Conservation (phyloP, 2,888 invertebrate genomes). For the Cyclophora albipunctata region DNA sequence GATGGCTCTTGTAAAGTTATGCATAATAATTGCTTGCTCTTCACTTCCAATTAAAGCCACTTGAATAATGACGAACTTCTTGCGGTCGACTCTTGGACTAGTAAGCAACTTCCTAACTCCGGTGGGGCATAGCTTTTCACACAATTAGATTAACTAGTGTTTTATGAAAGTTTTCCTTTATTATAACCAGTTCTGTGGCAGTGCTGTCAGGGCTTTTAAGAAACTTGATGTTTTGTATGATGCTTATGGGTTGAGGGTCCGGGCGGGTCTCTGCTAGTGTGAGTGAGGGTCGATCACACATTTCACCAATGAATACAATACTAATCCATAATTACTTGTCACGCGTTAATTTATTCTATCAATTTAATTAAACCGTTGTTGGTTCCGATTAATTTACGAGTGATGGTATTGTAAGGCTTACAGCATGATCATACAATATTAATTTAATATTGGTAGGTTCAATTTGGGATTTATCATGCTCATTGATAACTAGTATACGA, state of each 20-base stretch:
- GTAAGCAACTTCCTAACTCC: constrained; percentile 21
- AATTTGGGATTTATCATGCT: background rate
- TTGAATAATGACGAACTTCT: constrained; percentile 44
- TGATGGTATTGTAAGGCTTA: constrained; percentile 19
- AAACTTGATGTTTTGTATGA: background rate
- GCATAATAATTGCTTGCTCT: constrained; percentile 62
- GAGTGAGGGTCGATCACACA: constrained; percentile 5
- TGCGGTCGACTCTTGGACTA: constrained; percentile 30
- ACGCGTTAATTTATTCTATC: constrained; percentile 17
- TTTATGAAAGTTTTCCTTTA: constrained; percentile 13
- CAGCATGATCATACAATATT: constrained; percentile 4
- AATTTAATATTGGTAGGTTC: background rate
- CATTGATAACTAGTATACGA: too few species aligned
- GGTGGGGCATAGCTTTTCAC: constrained; percentile 19
- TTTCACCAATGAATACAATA: constrained; percentile 12
- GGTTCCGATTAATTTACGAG: constrained; percentile 15
- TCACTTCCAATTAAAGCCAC: constrained; percentile 55
- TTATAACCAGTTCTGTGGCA: background rate
- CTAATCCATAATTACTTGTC: constrained; percentile 20
- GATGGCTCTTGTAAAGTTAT: constrained; percentile 55
- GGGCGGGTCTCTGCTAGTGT: too few species aligned
- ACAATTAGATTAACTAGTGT: constrained; percentile 25
- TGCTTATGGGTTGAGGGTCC: too few species aligned
- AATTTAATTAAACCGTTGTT: constrained; percentile 17
- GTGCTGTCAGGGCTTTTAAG: too few species aligned